Conservation (phyloP, 2,113 vertebrate genomes). For the Irena cyanogastra region DNA sequence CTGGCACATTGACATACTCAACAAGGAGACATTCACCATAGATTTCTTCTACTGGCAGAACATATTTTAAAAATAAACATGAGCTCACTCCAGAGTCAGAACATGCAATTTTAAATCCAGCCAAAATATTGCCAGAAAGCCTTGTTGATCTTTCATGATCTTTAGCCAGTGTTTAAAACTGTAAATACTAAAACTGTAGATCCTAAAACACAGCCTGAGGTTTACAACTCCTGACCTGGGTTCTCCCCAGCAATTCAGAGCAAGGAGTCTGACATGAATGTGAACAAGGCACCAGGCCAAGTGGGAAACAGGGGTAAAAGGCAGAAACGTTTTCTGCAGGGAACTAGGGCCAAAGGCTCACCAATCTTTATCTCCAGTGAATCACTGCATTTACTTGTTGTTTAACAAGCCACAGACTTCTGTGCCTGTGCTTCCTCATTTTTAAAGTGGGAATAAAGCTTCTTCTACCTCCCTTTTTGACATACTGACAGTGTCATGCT, state of each 20-base stretch:
- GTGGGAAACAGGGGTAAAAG: not conserved
- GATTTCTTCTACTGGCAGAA: not conserved
- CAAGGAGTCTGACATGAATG: not conserved
- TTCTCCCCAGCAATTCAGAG: not conserved
- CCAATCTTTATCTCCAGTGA: not conserved
- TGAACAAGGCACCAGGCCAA: not conserved
- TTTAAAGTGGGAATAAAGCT: not conserved
- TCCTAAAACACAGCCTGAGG: not conserved
- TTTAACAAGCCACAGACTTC: not conserved
- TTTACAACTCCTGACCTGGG: not conserved
- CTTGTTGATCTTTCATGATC: not conserved
- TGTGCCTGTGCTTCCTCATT: not conserved
- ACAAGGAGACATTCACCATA: conserved; percentile 37
- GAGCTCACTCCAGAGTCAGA: conserved; percentile 29
- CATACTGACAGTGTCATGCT: not conserved
- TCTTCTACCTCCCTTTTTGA: not conserved
- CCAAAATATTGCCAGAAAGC: not conserved
- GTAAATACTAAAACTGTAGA: not conserved
- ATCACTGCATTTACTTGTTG: not conserved
- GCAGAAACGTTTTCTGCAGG: not conserved
- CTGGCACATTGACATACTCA: conserved; percentile 10
- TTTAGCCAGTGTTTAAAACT: not conserved
- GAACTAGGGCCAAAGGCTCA: not conserved
- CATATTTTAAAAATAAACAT: conserved; percentile 45
- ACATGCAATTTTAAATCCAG: conserved; percentile 6